Evolutionary conservation across 1,140 invertebrate species (phyloP).

Genomic region (Eulimnadia texana): DNA sequence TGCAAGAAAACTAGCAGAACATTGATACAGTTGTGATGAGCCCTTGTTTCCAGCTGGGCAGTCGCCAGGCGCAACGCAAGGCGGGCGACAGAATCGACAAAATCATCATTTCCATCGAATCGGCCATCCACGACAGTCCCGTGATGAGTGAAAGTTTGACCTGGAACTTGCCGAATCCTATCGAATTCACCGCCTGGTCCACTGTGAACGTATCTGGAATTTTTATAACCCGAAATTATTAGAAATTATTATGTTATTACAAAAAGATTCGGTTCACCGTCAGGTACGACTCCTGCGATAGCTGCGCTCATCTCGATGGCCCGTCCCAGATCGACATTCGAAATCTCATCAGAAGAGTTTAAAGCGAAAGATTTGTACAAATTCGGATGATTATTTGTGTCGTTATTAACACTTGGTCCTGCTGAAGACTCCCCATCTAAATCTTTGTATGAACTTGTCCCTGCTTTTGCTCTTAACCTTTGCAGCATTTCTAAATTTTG

Average conservation of each 20-base stretch:
- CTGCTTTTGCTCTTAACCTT: neutral
- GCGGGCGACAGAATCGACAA: constrained; percentile 83
- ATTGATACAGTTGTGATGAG: constrained; percentile 50
- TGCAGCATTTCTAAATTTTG: neutral
- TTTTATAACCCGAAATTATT: too few species aligned
- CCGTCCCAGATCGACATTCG: constrained; percentile 16
- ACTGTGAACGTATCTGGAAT: constrained; percentile 81
- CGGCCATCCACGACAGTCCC: constrained; percentile 87
- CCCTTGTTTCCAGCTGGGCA: constrained; percentile 62
- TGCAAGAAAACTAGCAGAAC: constrained; percentile 12
- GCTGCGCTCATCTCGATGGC: constrained; percentile 24
- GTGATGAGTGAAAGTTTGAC: constrained; percentile 73
- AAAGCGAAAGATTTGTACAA: constrained; percentile 2
- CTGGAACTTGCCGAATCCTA: constrained; percentile 94
- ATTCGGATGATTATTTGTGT: neutral
- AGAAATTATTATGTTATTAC: neutral
- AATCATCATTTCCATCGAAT: constrained; percentile 98
- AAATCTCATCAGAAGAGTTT: neutral
- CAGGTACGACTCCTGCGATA: constrained; percentile 23
- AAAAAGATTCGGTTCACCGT: constrained; percentile 16
- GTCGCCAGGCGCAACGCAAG: constrained; percentile 84
- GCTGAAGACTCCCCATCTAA: neutral
- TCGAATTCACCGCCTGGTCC: constrained; percentile 83
- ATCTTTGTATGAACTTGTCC: neutral
- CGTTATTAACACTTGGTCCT: neutral